Conservation (phyloP, 2,888 invertebrate species). For the Ephialtes manifestator region DNA sequence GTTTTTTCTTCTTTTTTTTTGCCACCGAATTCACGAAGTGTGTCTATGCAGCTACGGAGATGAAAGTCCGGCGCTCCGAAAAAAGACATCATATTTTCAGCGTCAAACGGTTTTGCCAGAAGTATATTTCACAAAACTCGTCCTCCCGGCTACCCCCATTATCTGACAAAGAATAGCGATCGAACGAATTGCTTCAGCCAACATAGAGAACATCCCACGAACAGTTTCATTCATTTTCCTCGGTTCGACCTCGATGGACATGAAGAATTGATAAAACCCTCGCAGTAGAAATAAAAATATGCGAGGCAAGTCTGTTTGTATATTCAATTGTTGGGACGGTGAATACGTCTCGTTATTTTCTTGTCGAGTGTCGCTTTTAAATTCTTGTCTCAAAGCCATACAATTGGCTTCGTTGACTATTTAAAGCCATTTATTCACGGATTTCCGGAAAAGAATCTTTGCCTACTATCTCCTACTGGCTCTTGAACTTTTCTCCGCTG, state of each 20-base stretch:
- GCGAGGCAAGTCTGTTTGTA: not conserved
- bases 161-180: not conserved
- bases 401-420: not conserved
- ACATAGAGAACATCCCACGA: not conserved
- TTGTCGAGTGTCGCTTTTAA: not conserved
- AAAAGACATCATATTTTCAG: slow-evolving; percentile 3
- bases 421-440: not conserved
- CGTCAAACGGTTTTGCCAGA: slow-evolving; percentile 12
- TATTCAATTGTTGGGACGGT: not conserved
- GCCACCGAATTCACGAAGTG: not conserved
- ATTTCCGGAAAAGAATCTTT: not conserved
- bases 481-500: slow-evolving; percentile 15
- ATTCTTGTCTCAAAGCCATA: slow-evolving; percentile 4
- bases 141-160: not conserved
- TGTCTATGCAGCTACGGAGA: not conserved
- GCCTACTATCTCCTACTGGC: not conserved
- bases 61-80: not conserved
- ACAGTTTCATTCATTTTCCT: not conserved
- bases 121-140: slow-evolving; percentile 43
- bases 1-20: too few species aligned
- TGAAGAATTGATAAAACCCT: not conserved
- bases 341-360: slow-evolving; percentile 13
- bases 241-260: not conserved
- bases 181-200: slow-evolving; percentile 5
- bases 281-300: not conserved